Conservation (phyloP, 1,140 invertebrate genomes). For the Cyrtorhinus lividipennis region DNA sequence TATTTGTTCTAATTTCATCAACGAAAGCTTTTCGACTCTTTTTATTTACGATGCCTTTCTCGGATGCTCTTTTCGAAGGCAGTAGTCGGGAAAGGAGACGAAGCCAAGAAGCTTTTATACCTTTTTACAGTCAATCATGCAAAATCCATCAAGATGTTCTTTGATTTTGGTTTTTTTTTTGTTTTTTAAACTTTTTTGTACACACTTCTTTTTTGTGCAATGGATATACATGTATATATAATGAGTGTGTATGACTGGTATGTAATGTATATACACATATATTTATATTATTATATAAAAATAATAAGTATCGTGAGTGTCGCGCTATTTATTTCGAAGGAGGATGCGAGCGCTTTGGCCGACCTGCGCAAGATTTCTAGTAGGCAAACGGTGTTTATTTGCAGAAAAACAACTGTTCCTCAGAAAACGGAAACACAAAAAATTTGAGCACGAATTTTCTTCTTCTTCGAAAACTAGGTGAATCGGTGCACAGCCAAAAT, state of each 20-base stretch:
- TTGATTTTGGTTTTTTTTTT: slow-evolving; percentile 2
- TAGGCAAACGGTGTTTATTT: neutral
- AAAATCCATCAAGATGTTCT: neutral
- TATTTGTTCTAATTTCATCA: neutral
- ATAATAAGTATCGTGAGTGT: slow-evolving; percentile 8
- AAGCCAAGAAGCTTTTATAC: slow-evolving; percentile 1
- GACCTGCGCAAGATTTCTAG: neutral
- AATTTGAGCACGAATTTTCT: neutral
- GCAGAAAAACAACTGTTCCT: neutral
- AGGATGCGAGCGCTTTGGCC: neutral
- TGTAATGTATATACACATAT: slow-evolving; percentile 12
- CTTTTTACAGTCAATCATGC: slow-evolving; percentile 6
- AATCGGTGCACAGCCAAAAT: neutral
- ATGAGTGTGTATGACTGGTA: slow-evolving; percentile 9
- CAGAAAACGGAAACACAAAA: neutral
- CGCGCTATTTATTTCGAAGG: neutral
- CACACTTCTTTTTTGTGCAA: slow-evolving; percentile 15
- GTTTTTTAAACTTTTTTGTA: slow-evolving; percentile 11
- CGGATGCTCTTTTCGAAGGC: neutral
- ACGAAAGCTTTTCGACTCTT: neutral
- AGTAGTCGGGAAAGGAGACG: neutral
- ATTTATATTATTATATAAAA: slow-evolving; percentile 7
- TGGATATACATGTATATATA: slow-evolving; percentile 14
- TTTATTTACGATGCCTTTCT: too few species aligned
- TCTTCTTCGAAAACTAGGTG: neutral